These are phyloP conservation scores for Microctonus brassicae DNA, from an alignment of 2,888 invertebrate genomes.

Conservation along the genomic window DNA sequence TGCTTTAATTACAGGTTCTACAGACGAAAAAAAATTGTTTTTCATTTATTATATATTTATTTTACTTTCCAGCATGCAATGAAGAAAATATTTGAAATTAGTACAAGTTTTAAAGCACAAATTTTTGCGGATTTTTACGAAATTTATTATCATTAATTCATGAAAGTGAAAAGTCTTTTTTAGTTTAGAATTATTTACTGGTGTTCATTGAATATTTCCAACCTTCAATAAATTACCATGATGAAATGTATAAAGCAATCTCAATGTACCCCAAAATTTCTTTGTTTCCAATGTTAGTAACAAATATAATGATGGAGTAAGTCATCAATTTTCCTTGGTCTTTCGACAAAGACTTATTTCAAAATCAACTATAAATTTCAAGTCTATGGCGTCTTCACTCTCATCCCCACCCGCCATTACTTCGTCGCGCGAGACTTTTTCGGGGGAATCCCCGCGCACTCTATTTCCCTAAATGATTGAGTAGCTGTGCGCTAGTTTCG, in stretches of 20 bases:
- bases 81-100: too few relatives aligned
- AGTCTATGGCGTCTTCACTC: neutral
- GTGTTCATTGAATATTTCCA: too few relatives aligned
- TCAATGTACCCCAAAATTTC: too few relatives aligned
- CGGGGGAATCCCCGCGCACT: slow-evolving; percentile 30
- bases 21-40: too few relatives aligned
- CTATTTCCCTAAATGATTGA: slow-evolving; percentile 46
- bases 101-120: too few relatives aligned
- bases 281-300: neutral
- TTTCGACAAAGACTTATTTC: slow-evolving; percentile 13
- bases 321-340: slow-evolving; percentile 6
- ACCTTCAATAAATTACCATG: too few relatives aligned
- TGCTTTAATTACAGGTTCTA: slow-evolving; percentile 7
- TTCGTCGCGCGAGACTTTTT: slow-evolving; percentile 9
- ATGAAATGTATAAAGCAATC: too few relatives aligned
- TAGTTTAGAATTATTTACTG: too few relatives aligned
- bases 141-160: too few relatives aligned
- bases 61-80: too few relatives aligned
- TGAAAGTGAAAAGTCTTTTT: too few relatives aligned
- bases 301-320: neutral
- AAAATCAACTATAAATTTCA: slow-evolving; percentile 25
- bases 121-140: too few relatives aligned
- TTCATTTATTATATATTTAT: neutral
- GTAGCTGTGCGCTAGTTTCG: slow-evolving; percentile 38
- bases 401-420: neutral